Evolutionary conservation across 2,113 vertebrate species (phyloP), one percentile per base, ranked within the genome.

Genomic region (Cisticola juncidis): DNA sequence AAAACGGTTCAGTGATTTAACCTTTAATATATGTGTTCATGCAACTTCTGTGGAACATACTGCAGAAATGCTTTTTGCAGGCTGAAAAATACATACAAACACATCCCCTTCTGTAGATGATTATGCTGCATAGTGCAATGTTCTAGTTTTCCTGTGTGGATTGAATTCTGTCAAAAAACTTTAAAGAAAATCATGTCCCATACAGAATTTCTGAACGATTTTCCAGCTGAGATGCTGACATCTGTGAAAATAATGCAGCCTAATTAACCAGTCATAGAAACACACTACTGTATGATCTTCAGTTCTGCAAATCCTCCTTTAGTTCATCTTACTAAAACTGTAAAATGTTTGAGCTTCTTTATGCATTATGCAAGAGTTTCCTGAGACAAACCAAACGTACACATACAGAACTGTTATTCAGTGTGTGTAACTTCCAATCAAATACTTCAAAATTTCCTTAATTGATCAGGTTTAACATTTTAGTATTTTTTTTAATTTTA

Each of bases 111-210:
- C 74, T 85, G 51, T 42, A 60, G 82, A 73, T 81, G 5, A 86
- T 84, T 64, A 89, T 50, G 18, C 28, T 84, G 79, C 48, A 35
- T 21, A 61, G 45, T 57, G 60, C 47, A 29, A 0, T 48, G 35
- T 57, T 78, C 61, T 64, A 57, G 23, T 96, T 88, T 91, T 83
- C 80, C 69, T 81, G n/a, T 42, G 78, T 69, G 45, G 33, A 82
- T 31, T 92, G 78, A 14, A 31, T 81, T 86, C 60, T 86, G 51
- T 95, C 80, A 84, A 76, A 94, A 95, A 76, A 86, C 80, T 92
- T 71, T 86, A 62, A 66, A 80, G 70, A 85, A 91, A 94, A 95
- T 88, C 36, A 92, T 9, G 36, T 33, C 61, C 56, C 26, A 81
- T 90, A 74, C 69, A 95, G 61, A 88, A 80, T 92, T 81, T 76